Evolutionary conservation across 2,797 vertebrate species (phyloP), one percentile per base, ranked within the genome.

Genomic region (Onychomys leucogaster): DNA sequence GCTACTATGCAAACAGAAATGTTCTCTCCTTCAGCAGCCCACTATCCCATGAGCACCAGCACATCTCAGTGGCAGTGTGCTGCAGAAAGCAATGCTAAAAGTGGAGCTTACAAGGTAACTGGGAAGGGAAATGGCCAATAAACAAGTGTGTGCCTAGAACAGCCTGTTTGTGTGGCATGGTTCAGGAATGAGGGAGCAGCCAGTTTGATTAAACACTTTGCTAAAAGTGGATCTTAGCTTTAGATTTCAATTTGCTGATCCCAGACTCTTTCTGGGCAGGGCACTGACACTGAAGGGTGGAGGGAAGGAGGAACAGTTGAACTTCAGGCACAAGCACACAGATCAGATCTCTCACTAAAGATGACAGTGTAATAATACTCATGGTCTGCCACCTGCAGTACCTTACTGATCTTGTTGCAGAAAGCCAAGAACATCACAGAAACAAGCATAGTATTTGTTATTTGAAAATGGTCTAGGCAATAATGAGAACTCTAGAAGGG

Each of bases 201-300:
- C 59, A 71, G 78, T 87, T 97, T 96, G 90, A 96, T 77, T 52
- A 94, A 97, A 71, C 25, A 2, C 95, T 97, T 96, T 91, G 73
- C 69, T 97, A 59, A 95, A 63, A 92, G 90, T 46, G 3, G 69
- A 71, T 55, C 43, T 37, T 41, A 25, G 73, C 83, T 91, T 69
- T 84, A 6, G 83, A 87, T 95, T 97, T 97, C 92, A 37, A 93
- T 95, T 91, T 97, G 37, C 25, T 85, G 71, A 93, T 97, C 90
- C 69, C 41, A 89, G 69, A 49, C 69, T 98, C 82, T 83, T 65
- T 63, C n/a, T n/a, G 52, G 75, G 46, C 41, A 89, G 37, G 55
- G 67, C 61, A 32, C 1, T 34, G 94, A 89, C 69, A 61, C 6
- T 1, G 67, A 81, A 97, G 76, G 6, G 65, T 2, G 75, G 69